A percentile compares a stretch with the other conserved stretches of the same genome.
Evolutionary conservation across 2,113 vertebrate species (phyloP).

Genomic region (Rhodinocichla rosea): DNA sequence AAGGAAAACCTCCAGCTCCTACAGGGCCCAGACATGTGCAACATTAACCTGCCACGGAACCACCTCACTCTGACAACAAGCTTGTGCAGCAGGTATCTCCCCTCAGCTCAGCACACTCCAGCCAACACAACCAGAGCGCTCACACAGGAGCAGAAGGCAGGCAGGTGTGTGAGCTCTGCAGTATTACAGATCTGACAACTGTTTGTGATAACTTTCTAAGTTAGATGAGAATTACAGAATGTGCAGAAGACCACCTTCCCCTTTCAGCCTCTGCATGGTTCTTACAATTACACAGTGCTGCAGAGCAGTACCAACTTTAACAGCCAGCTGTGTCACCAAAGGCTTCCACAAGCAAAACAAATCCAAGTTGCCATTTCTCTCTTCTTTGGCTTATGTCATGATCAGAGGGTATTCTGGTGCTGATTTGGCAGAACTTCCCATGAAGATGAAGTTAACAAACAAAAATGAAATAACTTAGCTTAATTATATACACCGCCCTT

Average conservation of each 20-base stretch:
- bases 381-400: not conserved
- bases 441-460: not conserved
- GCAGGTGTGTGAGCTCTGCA: fast-evolving
- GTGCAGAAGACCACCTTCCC: not conserved
- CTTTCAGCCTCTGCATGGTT: not conserved
- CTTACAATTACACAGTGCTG: fast-evolving
- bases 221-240: not conserved
- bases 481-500: not conserved
- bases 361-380: not conserved
- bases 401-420: not conserved
- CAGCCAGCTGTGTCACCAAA: not conserved
- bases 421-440: not conserved
- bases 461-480: not conserved
- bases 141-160: not conserved
- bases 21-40: no score
- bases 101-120: not conserved
- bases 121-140: not conserved
- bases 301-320: not conserved
- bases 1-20: not conserved
- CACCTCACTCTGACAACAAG: not conserved
- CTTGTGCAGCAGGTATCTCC: not conserved
- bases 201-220: not conserved
- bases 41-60: fast-evolving
- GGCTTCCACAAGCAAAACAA: not conserved
- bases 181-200: not conserved